phyloP scores from a whole-genome alignment of 2,797 vertebrate genomes.

The Gallinago stenura region DNA sequence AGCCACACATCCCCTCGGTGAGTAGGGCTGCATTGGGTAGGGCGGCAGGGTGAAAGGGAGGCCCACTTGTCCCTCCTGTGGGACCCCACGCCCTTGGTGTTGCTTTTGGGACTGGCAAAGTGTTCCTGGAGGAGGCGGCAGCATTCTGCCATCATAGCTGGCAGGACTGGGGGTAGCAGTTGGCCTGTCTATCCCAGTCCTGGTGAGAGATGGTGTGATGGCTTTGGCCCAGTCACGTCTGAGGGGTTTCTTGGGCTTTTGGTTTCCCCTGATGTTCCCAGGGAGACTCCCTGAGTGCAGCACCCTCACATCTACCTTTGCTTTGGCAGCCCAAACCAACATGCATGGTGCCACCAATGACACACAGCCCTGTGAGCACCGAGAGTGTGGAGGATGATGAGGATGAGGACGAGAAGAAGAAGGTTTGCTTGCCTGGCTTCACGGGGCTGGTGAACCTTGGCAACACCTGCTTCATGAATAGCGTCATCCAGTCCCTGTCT shows the following conservation, averaged over 20 bases:
- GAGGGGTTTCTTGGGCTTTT: background rate
- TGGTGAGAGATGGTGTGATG: background rate
- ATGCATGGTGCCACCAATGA: conserved; percentile 98
- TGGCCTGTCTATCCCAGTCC: background rate
- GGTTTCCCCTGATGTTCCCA: background rate
- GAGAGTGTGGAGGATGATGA: conserved; percentile 91
- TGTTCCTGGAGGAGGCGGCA: background rate
- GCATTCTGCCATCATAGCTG: background rate
- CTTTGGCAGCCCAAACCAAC: conserved; percentile 92
- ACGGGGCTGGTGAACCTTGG: conserved; percentile 96
- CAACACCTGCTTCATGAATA: conserved; percentile 99
- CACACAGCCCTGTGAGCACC: conserved; percentile 86
- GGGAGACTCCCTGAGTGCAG: background rate
- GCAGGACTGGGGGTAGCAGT: background rate
- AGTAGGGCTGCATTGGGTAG: conserved; percentile 2
- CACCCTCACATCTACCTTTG: background rate
- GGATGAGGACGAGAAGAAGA: conserved; percentile 90
- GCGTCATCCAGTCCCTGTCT: conserved; percentile 96
- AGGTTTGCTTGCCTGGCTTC: conserved; percentile 95
- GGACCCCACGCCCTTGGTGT: background rate
- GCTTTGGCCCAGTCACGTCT: background rate
- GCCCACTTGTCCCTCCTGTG: background rate
- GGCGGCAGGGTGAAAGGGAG: background rate
- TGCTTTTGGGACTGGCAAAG: background rate
- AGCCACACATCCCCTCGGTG: conserved; percentile 87